Evolutionary conservation across 2,888 invertebrate species (phyloP).

Genomic region (Orchesellides sinensis): DNA sequence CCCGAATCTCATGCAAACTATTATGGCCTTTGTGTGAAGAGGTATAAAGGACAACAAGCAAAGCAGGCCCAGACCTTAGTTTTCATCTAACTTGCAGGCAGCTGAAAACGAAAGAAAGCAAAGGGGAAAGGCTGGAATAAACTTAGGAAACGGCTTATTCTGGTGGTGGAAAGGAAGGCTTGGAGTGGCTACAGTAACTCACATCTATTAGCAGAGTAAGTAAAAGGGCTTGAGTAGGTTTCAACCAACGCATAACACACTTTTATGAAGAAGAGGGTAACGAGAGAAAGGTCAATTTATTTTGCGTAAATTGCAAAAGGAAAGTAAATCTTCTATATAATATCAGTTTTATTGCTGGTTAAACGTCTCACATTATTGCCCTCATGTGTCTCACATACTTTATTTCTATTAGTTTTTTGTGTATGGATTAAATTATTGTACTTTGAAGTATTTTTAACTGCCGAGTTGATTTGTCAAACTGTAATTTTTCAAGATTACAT

Average conservation of each 20-base stretch:
- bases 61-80: conserved; percentile 53
- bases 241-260: neutral
- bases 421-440: neutral
- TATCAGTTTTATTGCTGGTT: conserved; percentile 54
- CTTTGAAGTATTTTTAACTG: conserved; percentile 35
- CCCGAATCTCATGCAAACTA: conserved; percentile 38
- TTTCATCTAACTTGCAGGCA: conserved; percentile 57
- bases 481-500: too few species aligned
- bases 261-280: conserved; percentile 27
- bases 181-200: too few species aligned
- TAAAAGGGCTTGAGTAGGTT: too few species aligned
- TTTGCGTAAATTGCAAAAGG: neutral
- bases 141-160: conserved; percentile 7
- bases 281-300: conserved; percentile 41
- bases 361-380: conserved; percentile 14
- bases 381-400: neutral
- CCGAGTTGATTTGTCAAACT: conserved; percentile 45
- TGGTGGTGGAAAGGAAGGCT: too few species aligned
- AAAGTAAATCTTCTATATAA: conserved; percentile 43
- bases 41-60: conserved; percentile 47
- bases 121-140: too few species aligned
- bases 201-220: too few species aligned
- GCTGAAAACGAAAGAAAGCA: conserved; percentile 43
- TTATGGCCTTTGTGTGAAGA: neutral
- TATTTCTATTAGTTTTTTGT: conserved; percentile 3